phyloP scores from a whole-genome alignment of 2,113 vertebrate species.

The Geococcyx californianus region DNA sequence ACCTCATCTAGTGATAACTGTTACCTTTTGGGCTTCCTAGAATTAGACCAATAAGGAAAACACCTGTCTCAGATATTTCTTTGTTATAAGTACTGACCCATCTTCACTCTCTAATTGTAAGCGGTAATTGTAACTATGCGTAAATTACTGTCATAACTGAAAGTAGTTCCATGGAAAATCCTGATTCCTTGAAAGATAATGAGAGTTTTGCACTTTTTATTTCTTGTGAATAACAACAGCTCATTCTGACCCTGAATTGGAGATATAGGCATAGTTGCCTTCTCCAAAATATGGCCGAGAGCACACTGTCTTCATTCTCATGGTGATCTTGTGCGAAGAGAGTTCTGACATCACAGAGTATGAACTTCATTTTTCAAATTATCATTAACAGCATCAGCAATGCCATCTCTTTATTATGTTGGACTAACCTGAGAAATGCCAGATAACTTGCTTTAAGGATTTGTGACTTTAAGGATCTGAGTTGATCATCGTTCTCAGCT shows the following conservation, averaged over 20 bases:
- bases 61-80: neutral
- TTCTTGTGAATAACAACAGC: neutral
- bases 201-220: neutral
- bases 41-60: neutral
- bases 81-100: neutral
- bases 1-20: neutral
- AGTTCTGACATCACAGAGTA: neutral
- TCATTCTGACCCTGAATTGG: neutral
- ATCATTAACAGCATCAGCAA: neutral
- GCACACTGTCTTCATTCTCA: neutral
- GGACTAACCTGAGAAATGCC: neutral
- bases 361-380: neutral
- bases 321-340: neutral
- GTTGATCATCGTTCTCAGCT: neutral
- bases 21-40: neutral
- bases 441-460: neutral
- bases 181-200: neutral
- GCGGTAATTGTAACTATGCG: neutral
- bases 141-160: neutral
- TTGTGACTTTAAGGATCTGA: neutral
- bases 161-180: neutral
- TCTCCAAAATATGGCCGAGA: neutral
- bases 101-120: neutral
- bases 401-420: neutral
- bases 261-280: neutral